Conservation (phyloP, 37 sponge, comb jelly and placozoan genomes). For the Spongia lamella region DNA sequence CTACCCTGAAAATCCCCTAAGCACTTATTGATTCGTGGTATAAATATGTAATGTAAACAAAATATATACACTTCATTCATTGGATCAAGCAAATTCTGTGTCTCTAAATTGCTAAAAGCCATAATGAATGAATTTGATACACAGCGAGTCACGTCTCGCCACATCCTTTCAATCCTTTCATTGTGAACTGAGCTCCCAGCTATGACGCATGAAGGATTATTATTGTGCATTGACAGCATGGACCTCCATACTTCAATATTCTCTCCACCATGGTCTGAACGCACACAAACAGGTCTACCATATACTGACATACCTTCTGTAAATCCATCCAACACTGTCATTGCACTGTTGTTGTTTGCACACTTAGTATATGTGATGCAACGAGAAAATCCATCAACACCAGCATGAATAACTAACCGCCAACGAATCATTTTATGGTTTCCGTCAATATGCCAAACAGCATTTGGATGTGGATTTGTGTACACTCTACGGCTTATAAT, state of each 20-base stretch:
- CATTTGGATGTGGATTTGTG: not conserved
- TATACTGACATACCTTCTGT: conserved; percentile 12
- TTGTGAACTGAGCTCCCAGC: conserved; percentile 29
- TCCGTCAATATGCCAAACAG: conserved; percentile 3
- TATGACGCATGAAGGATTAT: conserved; percentile 6
- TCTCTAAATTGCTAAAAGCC: conserved; percentile 15
- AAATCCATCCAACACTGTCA: conserved; percentile 40
- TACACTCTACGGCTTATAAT: not conserved
- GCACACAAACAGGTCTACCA: conserved; percentile 4
- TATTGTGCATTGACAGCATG: conserved; percentile 9
- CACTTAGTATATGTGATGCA: conserved; percentile 27
- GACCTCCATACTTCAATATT: conserved; percentile 22
- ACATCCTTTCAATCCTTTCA: conserved; percentile 28
- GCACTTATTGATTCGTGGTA: conserved; percentile 19
- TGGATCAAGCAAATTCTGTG: conserved; percentile 11
- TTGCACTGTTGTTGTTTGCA: conserved; percentile 38
- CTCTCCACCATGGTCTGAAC: conserved; percentile 26
- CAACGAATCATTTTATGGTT: conserved; percentile 35
- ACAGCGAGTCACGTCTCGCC: conserved; percentile 32
- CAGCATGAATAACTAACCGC: conserved; percentile 40
- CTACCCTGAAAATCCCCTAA: conserved; percentile 27
- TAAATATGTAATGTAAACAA: conserved; percentile 33
- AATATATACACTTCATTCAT: conserved; percentile 35
- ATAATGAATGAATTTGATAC: not conserved
- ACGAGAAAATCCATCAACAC: conserved; percentile 46